Evolutionary conservation across 2,888 invertebrate genomes (phyloP), one percentile per base, ranked within the genome.

Genomic region (Drosophila parthenogenetica): DNA sequence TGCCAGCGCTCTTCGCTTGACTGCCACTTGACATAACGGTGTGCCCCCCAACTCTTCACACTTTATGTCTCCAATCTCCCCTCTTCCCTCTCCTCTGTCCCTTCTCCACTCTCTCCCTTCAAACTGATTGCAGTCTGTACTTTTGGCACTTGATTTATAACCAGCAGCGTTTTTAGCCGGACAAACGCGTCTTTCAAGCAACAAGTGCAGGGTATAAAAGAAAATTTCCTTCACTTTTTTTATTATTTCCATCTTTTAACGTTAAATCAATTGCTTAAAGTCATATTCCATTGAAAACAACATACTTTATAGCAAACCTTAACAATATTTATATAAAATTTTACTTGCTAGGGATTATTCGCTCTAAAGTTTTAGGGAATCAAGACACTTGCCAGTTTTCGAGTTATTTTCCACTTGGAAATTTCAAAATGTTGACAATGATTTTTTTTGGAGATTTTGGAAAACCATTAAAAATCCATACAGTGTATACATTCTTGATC

Each of bases 81-180:
- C 11, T 13, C 10, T 11, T 4, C 35, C 7, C 3, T 13, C 35
- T 35, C 2, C 13, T 3, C 13, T 13, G 13, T 35, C 14, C 10
- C 2, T 19, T 10, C 25, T 8, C 14, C 13, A 8, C 45, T 19
- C 29, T 3, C 11, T 2, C 39, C 11, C 17, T 40, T 17, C 35
- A 2, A 8, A 5, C 32, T 17, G 40, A 51, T 58, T 63, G 53
- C 61, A 64, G 63, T 65, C 74, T 70, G 74, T 60, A 77, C 51
- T 67, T 68, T 74, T 81, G 74, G 60, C 81, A 65, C 71, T 81
- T 81, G 79, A 79, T 79, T 78, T 79, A 79, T 81, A 64, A 53
- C 74, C 74, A 66, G 45, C 72, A 51, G 75, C 79, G 55, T 43
- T 59, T 49, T 29, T 29, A 29, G 73, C 49, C 49, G 68, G 75